A percentile compares a stretch with the other conserved stretches of the same genome.
Evolutionary conservation across 2,113 vertebrate species (phyloP).

Genomic region (Ciconia boyciana): DNA sequence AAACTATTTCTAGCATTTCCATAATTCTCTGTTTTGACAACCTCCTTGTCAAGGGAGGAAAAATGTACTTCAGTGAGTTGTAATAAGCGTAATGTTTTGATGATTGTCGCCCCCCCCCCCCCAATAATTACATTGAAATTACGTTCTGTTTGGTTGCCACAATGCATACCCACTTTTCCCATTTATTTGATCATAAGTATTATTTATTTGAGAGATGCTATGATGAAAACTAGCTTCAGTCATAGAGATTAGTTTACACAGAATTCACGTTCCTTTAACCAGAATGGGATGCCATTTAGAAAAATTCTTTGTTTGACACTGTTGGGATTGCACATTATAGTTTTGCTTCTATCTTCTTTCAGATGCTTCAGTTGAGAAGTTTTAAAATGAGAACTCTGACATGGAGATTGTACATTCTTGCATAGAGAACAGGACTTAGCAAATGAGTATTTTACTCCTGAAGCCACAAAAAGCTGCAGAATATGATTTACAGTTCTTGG

Average conservation of each 20-base stretch:
- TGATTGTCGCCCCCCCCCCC: not conserved
- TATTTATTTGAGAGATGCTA: slow-evolving; percentile 21
- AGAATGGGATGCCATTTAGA: not conserved
- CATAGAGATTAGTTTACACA: not conserved
- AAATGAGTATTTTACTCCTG: not conserved
- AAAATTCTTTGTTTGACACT: not conserved
- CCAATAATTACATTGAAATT: slow-evolving; percentile 35
- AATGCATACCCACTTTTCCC: not conserved
- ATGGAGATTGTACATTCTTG: not conserved
- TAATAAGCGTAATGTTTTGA: slow-evolving; percentile 41
- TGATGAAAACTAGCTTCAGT: slow-evolving; percentile 24
- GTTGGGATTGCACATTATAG: not conserved
- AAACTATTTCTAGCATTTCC: slow-evolving; percentile 56
- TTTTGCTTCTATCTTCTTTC: not conserved
- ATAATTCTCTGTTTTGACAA: slow-evolving; percentile 64
- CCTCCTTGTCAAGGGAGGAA: slow-evolving; percentile 20
- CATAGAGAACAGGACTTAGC: not conserved
- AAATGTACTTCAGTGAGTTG: slow-evolving; percentile 35
- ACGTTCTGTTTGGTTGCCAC: not conserved
- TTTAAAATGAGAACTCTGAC: not conserved
- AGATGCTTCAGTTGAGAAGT: not conserved
- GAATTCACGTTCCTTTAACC: not conserved
- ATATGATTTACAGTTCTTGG: not conserved
- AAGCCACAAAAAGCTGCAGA: not conserved
- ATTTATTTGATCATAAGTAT: slow-evolving; percentile 19